phyloP scores from a whole-genome alignment of 2,888 invertebrate species.

The Caenorhabditis macrosperma region DNA sequence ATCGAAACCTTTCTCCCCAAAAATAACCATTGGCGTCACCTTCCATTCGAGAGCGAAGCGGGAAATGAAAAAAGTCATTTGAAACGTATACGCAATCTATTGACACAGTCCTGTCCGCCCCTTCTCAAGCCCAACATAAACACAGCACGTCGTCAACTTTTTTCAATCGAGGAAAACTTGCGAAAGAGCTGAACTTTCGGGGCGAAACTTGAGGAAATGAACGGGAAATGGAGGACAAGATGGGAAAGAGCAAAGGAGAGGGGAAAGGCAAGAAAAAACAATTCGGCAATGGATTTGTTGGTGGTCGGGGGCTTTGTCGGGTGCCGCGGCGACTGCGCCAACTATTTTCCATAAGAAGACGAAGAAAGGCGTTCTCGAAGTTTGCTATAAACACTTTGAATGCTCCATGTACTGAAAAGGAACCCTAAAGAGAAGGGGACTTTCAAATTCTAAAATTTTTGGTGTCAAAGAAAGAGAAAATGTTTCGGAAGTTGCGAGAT shows the following conservation, averaged over 20 bases:
- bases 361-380: conserved; percentile 34
- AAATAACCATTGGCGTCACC: conserved; percentile 19
- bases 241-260: not conserved
- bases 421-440: not conserved
- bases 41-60: not conserved
- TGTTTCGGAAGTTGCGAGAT: not conserved
- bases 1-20: not conserved
- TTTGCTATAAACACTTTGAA: conserved; percentile 23
- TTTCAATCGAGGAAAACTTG: conserved; percentile 6
- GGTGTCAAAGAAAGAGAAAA: no score
- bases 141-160: conserved; percentile 21
- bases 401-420: not conserved
- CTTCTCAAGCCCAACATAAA: conserved; percentile 16
- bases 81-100: conserved; percentile 47
- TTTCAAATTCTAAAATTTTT: not conserved
- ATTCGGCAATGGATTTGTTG: conserved; percentile 41
- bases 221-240: not conserved
- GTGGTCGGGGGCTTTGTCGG: conserved; percentile 41
- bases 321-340: conserved; percentile 31
- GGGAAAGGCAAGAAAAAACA: conserved; percentile 27
- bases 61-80: conserved; percentile 31
- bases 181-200: not conserved
- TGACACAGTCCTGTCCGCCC: conserved; percentile 50
- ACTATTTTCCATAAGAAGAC: conserved; percentile 15
- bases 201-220: not conserved